Base-by-base conservation (phyloP, 2,888 invertebrate species). In the Tuta absoluta region DNA sequence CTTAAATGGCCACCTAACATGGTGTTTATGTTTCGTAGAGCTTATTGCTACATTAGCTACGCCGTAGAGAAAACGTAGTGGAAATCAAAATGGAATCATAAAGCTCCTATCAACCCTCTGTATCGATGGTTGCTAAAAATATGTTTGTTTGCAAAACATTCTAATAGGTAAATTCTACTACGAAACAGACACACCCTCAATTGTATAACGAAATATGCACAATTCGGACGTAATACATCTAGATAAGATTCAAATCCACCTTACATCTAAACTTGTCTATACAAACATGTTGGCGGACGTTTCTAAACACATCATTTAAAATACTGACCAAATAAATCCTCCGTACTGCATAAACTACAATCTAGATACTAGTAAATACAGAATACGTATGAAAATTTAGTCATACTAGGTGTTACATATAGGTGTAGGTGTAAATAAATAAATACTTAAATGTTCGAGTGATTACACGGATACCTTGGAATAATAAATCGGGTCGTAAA, bases 251-350 rank as follows among this genome's bases (percentile, higher is more conserved):
- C 8, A 45, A 45, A 45, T 45, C 45, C 17, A 45, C 45, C 33
- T 33, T 33, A 33, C 5, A 17, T 17, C 45, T n/a, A 45, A 45
- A n/a, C 45, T 2, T 45, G 17, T 45, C 45, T 45, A 45, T 17
- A 45, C n/a, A 17, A 45, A 45, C 0, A n/a, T 17, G 45, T 45
- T 45, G n/a, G 11, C 45, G 4, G 14, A 45, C 45, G 45, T 45
- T 7, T 17, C n/a, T 17, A 45, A 45, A 45, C 45, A 45, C 45
- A 17, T 17, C 4, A 17, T 45, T 45, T 45, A 45, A 45, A 45
- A 45, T 45, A 45, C 45, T n/a, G n/a, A n/a, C 45, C 17, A 45
- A n/a, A 45, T 17, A 45, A 45, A 45, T 45, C 17, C 45, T 45
- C 45, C n/a, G 45, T 1, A 45, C n/a, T 4, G 17, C 45, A 17